Evolutionary conservation across 2,113 vertebrate species (phyloP), one percentile per base, ranked within the genome.

Genomic region (Corythaeola cristata): DNA sequence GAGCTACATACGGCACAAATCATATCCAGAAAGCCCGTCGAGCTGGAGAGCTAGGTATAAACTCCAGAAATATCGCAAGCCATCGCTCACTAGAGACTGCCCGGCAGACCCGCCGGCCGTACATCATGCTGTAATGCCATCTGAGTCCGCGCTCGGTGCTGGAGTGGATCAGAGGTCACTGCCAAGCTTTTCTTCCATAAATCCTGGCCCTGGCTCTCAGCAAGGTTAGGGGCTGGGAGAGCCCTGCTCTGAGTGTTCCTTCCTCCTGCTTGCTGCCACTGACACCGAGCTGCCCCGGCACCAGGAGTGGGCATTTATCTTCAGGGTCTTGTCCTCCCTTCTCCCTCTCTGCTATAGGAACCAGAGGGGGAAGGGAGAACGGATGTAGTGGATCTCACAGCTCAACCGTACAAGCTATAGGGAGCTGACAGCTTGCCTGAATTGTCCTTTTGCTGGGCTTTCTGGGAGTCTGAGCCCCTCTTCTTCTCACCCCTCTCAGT

Each of bases 61-160:
- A 97, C 96, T 97, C 97, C 95, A 97, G 97, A 97, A 97, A 96
- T 96, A 97, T 92, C 90, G 6, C 92, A 97, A 77, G 93, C 96
- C 90, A 97, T 97, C 83, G 86, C 96, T 97, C 95, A 96, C 96
- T 33, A 66, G 93, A 92, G 96, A 92, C 93, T 96, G 97, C 92
- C 95, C 87, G 8, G 96, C 96, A 85, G 92, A 66, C 62, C 90
- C 30, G 18, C 79, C 13, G 93, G 96, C 90, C 17, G n/a, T 97
- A 96, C 95, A 97, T 97, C 94, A 97, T 18, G 6, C 90, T 88
- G 95, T 97, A 97, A 97, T 75, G 97, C 97, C 93, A 97, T 77
- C 92, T 5, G 85, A 96, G 95, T 64, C 96, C 5, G 8, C 5
- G 27, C 97, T 91, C 69, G 2, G 89, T 94, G 96, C 95, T 94